phyloP scores from a whole-genome alignment of 2,888 invertebrate species.

The Podotricha telesiphe region DNA sequence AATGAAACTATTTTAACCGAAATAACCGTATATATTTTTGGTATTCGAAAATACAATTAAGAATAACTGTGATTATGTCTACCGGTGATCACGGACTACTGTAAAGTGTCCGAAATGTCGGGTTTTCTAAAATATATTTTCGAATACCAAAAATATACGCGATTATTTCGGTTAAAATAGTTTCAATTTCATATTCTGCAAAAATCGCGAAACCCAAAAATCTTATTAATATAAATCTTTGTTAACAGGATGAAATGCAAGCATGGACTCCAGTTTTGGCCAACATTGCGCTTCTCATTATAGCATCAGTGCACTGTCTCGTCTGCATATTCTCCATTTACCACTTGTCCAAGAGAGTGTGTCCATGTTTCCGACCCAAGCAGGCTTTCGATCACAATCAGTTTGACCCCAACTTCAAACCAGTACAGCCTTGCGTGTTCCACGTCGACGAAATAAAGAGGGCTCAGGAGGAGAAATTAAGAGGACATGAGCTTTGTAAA shows the following conservation, averaged over 20 bases:
- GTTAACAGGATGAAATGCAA: slow-evolving; percentile 75
- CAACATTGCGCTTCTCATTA: slow-evolving; percentile 85
- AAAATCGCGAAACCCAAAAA: no score
- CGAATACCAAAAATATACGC: no score
- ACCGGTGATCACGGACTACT: no score
- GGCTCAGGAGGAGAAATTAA: slow-evolving; percentile 55
- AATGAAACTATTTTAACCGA: no score
- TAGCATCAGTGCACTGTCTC: slow-evolving; percentile 83
- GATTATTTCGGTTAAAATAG: no score
- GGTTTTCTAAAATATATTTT: no score
- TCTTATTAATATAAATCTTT: background rate
- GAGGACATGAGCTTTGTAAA: slow-evolving; percentile 67
- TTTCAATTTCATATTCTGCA: no score
- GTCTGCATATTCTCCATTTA: slow-evolving; percentile 80
- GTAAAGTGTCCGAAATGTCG: no score
- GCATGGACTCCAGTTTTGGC: slow-evolving; percentile 85
- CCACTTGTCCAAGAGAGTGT: slow-evolving; percentile 80
- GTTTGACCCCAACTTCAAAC: slow-evolving; percentile 72
- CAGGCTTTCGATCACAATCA: slow-evolving; percentile 80
- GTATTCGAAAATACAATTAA: no score
- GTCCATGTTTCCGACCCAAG: slow-evolving; percentile 82
- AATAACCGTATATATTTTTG: no score
- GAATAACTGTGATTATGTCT: no score
- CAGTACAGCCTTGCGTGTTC: slow-evolving; percentile 64
- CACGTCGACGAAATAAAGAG: slow-evolving; percentile 70